Evolutionary conservation across 1,140 invertebrate species (phyloP).

Genomic region (Conopomorpha cramerella): DNA sequence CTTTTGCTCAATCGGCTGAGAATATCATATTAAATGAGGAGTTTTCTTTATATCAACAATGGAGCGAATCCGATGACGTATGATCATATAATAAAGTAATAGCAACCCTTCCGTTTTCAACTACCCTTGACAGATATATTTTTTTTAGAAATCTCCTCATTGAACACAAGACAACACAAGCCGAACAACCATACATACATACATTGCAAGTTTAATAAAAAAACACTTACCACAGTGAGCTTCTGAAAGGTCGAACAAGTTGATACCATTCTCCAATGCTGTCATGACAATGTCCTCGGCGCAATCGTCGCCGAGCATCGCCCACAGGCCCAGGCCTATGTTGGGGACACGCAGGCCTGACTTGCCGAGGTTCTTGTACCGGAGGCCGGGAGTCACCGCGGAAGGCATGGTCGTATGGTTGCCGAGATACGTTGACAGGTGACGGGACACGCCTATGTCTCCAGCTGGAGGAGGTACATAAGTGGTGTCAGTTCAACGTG

Average conservation of each 20-base stretch:
- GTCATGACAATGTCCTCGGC: constrained; percentile 91
- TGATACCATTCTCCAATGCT: constrained; percentile 94
- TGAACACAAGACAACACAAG: too few species aligned
- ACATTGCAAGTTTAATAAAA: too few species aligned
- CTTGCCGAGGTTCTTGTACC: constrained; percentile 91
- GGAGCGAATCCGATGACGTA: too few species aligned
- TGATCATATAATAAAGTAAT: too few species aligned
- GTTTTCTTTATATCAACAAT: too few species aligned
- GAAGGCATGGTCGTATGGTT: constrained; percentile 55
- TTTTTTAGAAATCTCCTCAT: too few species aligned
- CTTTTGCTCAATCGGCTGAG: too few species aligned
- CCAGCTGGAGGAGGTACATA: too few species aligned
- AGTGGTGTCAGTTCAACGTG: too few species aligned
- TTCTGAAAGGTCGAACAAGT: constrained; percentile 94
- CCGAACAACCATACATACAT: not conserved
- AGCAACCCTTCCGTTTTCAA: too few species aligned
- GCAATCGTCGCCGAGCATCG: constrained; percentile 83
- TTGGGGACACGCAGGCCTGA: constrained; percentile 90
- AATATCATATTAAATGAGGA: too few species aligned
- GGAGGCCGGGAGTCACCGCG: constrained; percentile 74
- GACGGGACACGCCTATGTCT: constrained; percentile 39
- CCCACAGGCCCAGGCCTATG: constrained; percentile 90
- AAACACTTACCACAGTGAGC: constrained; percentile 76
- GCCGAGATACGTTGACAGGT: constrained; percentile 45
- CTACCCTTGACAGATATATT: too few species aligned